phyloP scores from a whole-genome alignment of 2,888 invertebrate species.

The Rhagonycha fulva region DNA sequence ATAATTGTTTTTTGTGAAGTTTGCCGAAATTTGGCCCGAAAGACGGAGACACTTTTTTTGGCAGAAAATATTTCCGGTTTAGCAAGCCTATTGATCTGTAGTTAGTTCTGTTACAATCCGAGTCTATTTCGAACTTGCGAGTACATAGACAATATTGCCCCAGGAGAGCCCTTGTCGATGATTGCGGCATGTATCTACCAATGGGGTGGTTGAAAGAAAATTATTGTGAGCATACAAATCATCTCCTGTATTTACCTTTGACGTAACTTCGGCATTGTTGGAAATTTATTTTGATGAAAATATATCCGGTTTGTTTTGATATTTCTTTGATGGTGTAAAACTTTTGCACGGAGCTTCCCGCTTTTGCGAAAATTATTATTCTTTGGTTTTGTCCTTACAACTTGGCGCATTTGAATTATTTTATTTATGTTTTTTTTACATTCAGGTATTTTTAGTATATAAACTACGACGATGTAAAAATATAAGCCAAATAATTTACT shows the following conservation, averaged over 20 bases:
- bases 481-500: not conserved
- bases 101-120: conserved; percentile 37
- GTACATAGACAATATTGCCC: conserved; percentile 46
- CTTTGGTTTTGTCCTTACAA: not conserved
- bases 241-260: conserved; percentile 39
- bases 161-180: conserved; percentile 47
- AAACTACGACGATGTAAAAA: not conserved
- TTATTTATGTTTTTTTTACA: too few relatives aligned
- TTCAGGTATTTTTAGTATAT: not conserved
- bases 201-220: conserved; percentile 40
- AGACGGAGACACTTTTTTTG: not conserved
- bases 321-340: not conserved
- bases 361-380: not conserved
- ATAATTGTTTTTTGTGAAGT: conserved; percentile 33
- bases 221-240: conserved; percentile 40
- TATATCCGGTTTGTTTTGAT: not conserved
- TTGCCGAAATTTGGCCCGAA: not conserved
- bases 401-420: not conserved
- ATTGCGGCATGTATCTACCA: conserved; percentile 44
- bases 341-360: too few relatives aligned
- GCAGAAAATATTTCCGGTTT: not conserved
- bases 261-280: conserved; percentile 18
- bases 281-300: not conserved
- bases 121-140: conserved; percentile 43
- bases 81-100: conserved; percentile 37